Evolutionary conservation across 1,140 invertebrate genomes (phyloP).

Genomic region (Drosophila jambulina): DNA sequence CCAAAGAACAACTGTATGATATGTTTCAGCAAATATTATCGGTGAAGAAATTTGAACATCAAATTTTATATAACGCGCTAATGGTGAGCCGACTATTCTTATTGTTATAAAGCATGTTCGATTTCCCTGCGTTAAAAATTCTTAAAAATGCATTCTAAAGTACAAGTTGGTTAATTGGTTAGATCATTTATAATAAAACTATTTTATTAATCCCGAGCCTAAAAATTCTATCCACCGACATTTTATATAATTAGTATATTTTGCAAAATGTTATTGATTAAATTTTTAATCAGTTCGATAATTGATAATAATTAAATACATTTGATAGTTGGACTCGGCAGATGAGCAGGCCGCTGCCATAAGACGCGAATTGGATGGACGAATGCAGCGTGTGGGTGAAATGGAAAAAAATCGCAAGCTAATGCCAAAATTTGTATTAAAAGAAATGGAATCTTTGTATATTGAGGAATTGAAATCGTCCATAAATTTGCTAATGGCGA

Average conservation of each 20-base stretch:
- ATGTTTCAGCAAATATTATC: conserved; percentile 99
- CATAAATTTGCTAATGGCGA: conserved; percentile 99
- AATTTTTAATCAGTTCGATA: background rate
- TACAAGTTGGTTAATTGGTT: no score
- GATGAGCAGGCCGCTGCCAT: conserved; percentile 99
- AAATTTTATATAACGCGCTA: conserved; percentile 99
- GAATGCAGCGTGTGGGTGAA: conserved; percentile 97
- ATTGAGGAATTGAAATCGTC: conserved; percentile 99
- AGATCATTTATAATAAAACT: no score
- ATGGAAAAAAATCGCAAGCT: conserved; percentile 99
- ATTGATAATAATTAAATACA: background rate
- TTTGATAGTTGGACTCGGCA: conserved; percentile 95
- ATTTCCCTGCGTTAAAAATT: no score
- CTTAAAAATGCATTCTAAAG: no score
- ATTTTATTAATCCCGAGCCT: no score
- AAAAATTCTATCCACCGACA: no score
- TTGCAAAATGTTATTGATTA: no score
- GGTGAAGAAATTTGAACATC: conserved; percentile 99
- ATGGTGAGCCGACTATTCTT: no score
- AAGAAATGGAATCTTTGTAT: conserved; percentile 99
- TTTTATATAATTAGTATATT: no score
- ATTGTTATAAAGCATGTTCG: no score
- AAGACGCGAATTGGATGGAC: conserved; percentile 98
- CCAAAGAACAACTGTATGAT: conserved; percentile 99
- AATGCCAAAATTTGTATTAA: conserved; percentile 99